These are phyloP conservation scores for Cynaeus angustus DNA, from an alignment of 2,888 invertebrate genomes.

Conservation along the genomic window DNA sequence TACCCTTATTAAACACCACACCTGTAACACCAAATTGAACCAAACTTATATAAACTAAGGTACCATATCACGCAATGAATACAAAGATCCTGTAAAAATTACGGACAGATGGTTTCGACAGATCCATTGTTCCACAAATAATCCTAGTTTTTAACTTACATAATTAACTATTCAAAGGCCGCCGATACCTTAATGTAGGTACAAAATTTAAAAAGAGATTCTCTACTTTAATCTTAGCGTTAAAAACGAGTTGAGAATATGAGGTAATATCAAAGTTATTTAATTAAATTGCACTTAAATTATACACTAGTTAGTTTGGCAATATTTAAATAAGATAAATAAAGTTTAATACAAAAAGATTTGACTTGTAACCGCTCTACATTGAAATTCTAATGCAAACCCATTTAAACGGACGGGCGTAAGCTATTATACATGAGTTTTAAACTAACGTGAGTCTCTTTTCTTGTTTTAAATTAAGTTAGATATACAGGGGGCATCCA, in stretches of 20 bases:
- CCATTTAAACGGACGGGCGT: slow-evolving; percentile 51
- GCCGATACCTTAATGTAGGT: slow-evolving; percentile 59
- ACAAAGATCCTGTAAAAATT: slow-evolving; percentile 40
- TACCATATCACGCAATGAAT: slow-evolving; percentile 64
- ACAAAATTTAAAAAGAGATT: slow-evolving; percentile 60
- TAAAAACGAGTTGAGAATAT: slow-evolving; percentile 66
- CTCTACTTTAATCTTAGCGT: slow-evolving; percentile 58
- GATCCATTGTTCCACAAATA: slow-evolving; percentile 31
- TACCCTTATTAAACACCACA: slow-evolving; percentile 64
- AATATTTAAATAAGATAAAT: slow-evolving; percentile 60
- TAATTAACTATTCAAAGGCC: slow-evolving; percentile 66
- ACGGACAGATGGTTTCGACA: slow-evolving; percentile 44
- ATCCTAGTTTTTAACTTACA: slow-evolving; percentile 50
- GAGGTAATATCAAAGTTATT: slow-evolving; percentile 68
- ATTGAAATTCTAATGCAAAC: slow-evolving; percentile 47
- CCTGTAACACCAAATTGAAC: slow-evolving; percentile 67
- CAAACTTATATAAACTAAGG: slow-evolving; percentile 63
- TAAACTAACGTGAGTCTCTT: slow-evolving; percentile 41
- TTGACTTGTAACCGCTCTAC: slow-evolving; percentile 51
- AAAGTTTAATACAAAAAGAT: slow-evolving; percentile 51
- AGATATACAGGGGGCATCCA: slow-evolving; percentile 34
- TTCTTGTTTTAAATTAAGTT: slow-evolving; percentile 38
- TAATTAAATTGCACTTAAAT: slow-evolving; percentile 69
- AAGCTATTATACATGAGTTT: slow-evolving; percentile 47
- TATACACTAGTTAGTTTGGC: slow-evolving; percentile 68